Evolutionary conservation across 2,888 invertebrate species (phyloP), one percentile per base, ranked within the genome.

Genomic region (Sericinus montela): DNA sequence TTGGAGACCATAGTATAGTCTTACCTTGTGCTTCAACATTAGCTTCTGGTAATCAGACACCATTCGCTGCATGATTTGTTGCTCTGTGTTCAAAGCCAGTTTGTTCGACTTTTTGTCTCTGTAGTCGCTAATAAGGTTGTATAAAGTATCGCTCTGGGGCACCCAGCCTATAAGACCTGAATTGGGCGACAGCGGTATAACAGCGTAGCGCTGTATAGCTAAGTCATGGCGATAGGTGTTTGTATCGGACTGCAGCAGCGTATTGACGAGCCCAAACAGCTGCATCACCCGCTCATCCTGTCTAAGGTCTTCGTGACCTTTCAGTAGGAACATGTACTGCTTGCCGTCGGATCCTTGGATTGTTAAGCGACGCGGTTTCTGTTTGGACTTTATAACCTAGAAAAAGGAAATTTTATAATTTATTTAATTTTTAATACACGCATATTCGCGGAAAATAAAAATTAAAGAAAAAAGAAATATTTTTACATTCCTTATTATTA

Each of bases 261-360:
- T 98, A 82, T 99, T 99, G 47, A 99, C 98, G 46, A 99, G 90
- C 9, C 99, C 98, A 78, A 94, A 99, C 15, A 97, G 90, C 80
- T 99, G 99, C 99, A 99, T 99, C 1, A 99, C 99, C 36, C 99
- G 90, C 79, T 99, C 99, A 78, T 99, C 99, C 78, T 99, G 99
- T 0, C 99, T 91, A 54, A 99, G 87, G 89, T 99, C 99, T 84
- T 99, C 99, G 80, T 99, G 99, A 0, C 99, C 99, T 80, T 99
- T 99, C 55, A 99, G 89, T 35, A 99, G 89, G 90, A 99, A 99
- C 94, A 97, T 97, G 85, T 98, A 99, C 67, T 99, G 98, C 68
- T 97, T 96, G 45, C 99, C 99, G 75, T 99, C 97, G 52, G 97
- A 97, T 3, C 98, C 98, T 79, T 92, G 85, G 57, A 99, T 97